Evolutionary conservation across 2,797 vertebrate species (phyloP).

Genomic region (Buceros bicornis): DNA sequence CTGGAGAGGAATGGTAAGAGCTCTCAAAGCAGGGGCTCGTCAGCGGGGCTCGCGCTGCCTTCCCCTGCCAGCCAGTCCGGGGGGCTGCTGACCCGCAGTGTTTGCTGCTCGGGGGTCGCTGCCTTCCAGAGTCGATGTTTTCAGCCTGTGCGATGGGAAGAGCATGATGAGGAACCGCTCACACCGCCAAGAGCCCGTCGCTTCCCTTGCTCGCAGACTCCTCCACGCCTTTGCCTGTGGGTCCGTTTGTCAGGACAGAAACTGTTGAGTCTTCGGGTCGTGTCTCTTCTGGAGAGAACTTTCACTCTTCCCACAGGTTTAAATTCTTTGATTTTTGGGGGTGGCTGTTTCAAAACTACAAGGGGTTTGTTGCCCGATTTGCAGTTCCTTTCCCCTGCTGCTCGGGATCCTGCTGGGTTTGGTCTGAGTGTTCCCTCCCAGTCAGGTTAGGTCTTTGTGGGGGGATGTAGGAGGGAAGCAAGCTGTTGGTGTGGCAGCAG

Average conservation of each 20-base stretch:
- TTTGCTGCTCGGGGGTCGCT: neutral
- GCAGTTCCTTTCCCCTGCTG: neutral
- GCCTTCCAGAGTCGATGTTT: neutral
- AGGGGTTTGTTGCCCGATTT: too few relatives aligned
- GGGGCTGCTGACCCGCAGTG: fast-evolving
- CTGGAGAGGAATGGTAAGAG: neutral
- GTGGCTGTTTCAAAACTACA: too few relatives aligned
- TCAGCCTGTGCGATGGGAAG: fast-evolving
- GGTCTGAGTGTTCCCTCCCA: neutral
- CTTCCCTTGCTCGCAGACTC: neutral
- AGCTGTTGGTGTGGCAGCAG: fast-evolving
- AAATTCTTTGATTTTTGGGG: neutral
- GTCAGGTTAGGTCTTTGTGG: too few relatives aligned
- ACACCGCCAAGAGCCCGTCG: fast-evolving
- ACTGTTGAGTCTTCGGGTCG: neutral
- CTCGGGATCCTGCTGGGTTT: neutral
- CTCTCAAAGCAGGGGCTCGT: neutral
- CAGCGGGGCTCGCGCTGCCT: neutral
- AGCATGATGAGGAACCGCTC: neutral
- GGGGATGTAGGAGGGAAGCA: neutral
- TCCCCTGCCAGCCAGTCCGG: neutral
- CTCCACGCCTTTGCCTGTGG: neutral
- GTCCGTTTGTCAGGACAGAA: too few relatives aligned
- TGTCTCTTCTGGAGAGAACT: neutral
- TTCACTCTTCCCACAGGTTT: neutral